A percentile compares a stretch with the other conserved stretches of the same genome.
These are phyloP conservation scores for Sanderia malayensis DNA, from an alignment of 30 jellyfish, hydroid and myxozoan species.

Conservation along the genomic window DNA sequence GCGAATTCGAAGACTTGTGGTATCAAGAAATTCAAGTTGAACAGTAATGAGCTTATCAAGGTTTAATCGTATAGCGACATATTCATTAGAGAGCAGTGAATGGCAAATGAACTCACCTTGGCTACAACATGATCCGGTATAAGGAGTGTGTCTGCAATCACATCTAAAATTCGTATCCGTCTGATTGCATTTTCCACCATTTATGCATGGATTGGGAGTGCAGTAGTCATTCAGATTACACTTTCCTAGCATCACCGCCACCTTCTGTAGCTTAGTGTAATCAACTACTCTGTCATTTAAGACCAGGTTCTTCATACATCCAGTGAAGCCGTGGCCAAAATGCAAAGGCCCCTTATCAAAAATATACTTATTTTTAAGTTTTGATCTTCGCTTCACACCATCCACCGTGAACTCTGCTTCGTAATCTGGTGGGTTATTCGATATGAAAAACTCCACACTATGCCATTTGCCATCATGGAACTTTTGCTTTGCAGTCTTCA, in stretches of 20 bases:
- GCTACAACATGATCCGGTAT: conserved; percentile 92
- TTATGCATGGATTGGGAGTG: conserved; percentile 96
- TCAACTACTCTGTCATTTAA: conserved; percentile 70
- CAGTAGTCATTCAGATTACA: conserved; percentile 92
- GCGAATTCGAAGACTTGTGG: too few species aligned
- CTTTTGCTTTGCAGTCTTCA: conserved; percentile 74
- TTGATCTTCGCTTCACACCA: conserved; percentile 80
- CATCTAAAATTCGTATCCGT: conserved; percentile 83
- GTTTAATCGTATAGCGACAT: too few species aligned
- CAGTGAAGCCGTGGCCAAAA: conserved; percentile 96
- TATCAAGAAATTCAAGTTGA: too few species aligned
- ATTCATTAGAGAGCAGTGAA: too few species aligned
- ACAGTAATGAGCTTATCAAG: too few species aligned
- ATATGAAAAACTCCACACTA: conserved; percentile 65
- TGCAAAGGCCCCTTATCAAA: conserved; percentile 92
- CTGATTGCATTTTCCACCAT: conserved; percentile 98
- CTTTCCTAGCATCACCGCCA: conserved; percentile 63
- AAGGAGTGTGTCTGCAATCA: conserved; percentile 92
- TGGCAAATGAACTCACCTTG: too few species aligned
- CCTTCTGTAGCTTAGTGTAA: conserved; percentile 42
- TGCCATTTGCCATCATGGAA: conserved; percentile 98
- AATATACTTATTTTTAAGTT: conserved; percentile 42
- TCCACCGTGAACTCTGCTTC: conserved; percentile 87
- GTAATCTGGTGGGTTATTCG: conserved; percentile 73
- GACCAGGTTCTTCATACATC: conserved; percentile 93